Evolutionary conservation across 2,113 vertebrate genomes (phyloP), one percentile per base, ranked within the genome.

Genomic region (Microtus montanus): DNA sequence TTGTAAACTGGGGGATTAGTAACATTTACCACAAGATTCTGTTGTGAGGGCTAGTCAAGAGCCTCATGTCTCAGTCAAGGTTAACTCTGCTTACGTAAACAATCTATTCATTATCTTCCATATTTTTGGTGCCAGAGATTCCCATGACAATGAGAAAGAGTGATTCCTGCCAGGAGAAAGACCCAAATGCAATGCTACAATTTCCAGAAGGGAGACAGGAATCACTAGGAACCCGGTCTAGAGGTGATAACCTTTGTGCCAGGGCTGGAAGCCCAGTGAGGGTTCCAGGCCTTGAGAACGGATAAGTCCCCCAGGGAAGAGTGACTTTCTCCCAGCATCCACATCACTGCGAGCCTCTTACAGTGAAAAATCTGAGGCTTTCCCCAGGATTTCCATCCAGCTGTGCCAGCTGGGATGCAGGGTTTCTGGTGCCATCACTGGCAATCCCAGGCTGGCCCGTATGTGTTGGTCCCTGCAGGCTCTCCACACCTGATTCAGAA

Each of bases 291-390:
- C 58, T 75, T 5, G 38, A 41, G 52, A 1, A 30, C 17, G 19
- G 49, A 7, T 14, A 1, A 0, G 19, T 58, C 13, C 28, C 9
- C 3, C 20, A 20, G 9, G 2, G 17, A 54, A 20, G 5, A 64
- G 52, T 47, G 49, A 17, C 74, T 41, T 70, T 13, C 64, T 33
- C 28, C 20, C 0, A 7, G 26, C 6, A 15, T 24, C 1, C 17
- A 10, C 28, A 33, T 22, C 58, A 2, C 19, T 80, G 28, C 1
- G 2, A 94, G 61, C 24, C 58, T 17, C 19, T n/a, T 12, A 61
- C 61, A 68, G 13, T 8, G 13, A 38, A 41, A 73, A 58, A 22
- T 30, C 47, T 84, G 47, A 41, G 20, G 13, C 9, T 61, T 28
- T 35, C 7, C 6, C 22, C 4, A 26, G 22, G n/a, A 22, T 14